Evolutionary conservation across 2,888 invertebrate genomes (phyloP), one percentile per base, ranked within the genome.

Genomic region (Gryllus longicercus): DNA sequence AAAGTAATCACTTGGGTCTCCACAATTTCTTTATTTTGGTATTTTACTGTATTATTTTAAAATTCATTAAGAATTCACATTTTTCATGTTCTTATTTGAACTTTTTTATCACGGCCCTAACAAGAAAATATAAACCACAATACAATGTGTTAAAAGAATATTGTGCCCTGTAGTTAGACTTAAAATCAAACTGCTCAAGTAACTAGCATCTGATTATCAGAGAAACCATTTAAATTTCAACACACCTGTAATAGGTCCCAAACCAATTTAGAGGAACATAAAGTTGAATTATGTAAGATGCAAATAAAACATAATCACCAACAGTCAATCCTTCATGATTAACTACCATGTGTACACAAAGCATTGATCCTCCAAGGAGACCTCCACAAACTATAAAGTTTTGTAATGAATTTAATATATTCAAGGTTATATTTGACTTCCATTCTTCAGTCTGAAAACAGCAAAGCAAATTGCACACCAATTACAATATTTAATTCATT

Each of bases 251-350:
- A 85, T 97, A 98, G 3, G 98, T 98, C 50, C 99, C 99, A 86
- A 99, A 97, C 94, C 96, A 99, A 89, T 99, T 99, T 79, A 99
- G 89, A 0, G 99, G 99, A 81, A 95, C 95, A 86, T 98, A 99
- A 49, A 99, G 89, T 85, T 97, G 99, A 83, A 97, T 92, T 25
- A 99, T 93, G 85, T 99, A 99, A 2, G 96, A 94, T 0, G 97
- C 94, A 88, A 98, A 99, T 23, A 99, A 90, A 0, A 98, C 97
- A 86, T 98, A 99, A 86, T 98, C 98, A 50, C 99, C 99, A 18
- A 98, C 95, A 0, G 95, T 95, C 50, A 98, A 88, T 5, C 90
- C 89, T 80, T 92, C 87, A 14, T 91, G 88, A 74, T 89, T 87
- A 0, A 94, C 94, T 25, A 97, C 96, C 89, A 97, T 91, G 85